These are phyloP conservation scores for Patagioenas fasciata DNA, from an alignment of 2,113 vertebrate genomes.

Conservation along the genomic window DNA sequence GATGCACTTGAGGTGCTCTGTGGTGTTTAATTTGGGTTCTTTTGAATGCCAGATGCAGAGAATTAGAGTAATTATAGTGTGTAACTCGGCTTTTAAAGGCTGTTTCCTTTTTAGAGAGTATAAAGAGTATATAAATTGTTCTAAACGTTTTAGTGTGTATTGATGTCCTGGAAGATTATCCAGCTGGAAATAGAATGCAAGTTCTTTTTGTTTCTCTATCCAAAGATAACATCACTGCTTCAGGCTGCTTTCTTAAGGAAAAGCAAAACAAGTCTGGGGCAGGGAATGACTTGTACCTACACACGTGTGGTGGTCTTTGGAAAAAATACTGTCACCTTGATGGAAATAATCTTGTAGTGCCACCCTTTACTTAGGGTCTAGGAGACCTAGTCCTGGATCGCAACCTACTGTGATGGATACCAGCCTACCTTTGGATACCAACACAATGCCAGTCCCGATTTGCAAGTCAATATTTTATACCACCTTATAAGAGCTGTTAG, in stretches of 20 bases:
- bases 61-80: conserved; percentile 63
- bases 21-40: conserved; percentile 60
- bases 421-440: neutral
- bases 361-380: neutral
- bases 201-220: conserved; percentile 14
- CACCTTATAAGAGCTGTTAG: neutral
- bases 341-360: neutral
- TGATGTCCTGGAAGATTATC: conserved; percentile 61
- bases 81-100: conserved; percentile 55
- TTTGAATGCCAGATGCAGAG: conserved; percentile 56
- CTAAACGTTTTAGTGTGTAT: conserved; percentile 46
- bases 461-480: neutral
- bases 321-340: neutral
- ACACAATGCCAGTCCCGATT: neutral
- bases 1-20: conserved; percentile 60
- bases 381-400: neutral
- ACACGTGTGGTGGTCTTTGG: fast-evolving
- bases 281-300: neutral
- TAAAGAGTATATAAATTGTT: conserved; percentile 66
- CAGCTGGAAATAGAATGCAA: conserved; percentile 44
- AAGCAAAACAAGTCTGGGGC: neutral
- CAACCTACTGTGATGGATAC: neutral
- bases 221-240: neutral
- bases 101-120: conserved; percentile 41
- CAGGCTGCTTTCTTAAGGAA: neutral